Evolutionary conservation across 2,113 vertebrate species (phyloP), one percentile per base, ranked within the genome.

Genomic region (Barbus barbus): DNA sequence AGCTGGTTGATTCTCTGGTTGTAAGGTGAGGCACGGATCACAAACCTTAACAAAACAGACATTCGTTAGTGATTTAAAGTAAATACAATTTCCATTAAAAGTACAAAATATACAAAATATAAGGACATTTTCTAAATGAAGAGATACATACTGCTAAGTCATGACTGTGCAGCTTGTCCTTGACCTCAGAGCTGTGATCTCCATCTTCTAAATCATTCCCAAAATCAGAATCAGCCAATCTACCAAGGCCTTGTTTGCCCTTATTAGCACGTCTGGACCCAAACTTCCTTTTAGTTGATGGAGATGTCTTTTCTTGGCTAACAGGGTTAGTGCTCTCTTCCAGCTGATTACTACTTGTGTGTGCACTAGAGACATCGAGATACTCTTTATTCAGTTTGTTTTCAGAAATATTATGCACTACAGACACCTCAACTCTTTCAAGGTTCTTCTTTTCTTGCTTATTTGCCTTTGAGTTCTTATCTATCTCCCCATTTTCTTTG

Each of bases 241-340:
- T 83, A 72, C 71, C 65, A 26, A 84, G 60, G 36, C 71, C 77
- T 72, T 67, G 61, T 6, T 56, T 78, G 28, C 51, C 71, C 20
- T 78, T 76, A 9, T 76, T 81, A 44, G 76, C 58, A 9, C 87
- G 87, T 24, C 83, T 89, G 79, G 88, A 89, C 8, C 88, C 89
- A 85, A 91, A 81, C 18, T 88, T 89, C 71, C 83, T 84, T 79
- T 78, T 86, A 18, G 76, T 71, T 51, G 63, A 78, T 26, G 84
- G 78, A n/a, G 53, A 9, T 0, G 28, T 33, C 51, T 22, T 63
- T 46, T 53, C 24, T 48, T 33, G 44, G 9, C 14, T 65, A n/a
- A 16, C n/a, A 38, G 75, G n/a, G 69, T 48, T 83, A 60, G 28
- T 13, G 36, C 6, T 78, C 14, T 87, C 65, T 48, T 80, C 72